Percentiles rank a stretch among this genome's conserved stretches.
Evolutionary conservation across 2,888 invertebrate species (phyloP).

Genomic region (Tiliacea citrago): DNA sequence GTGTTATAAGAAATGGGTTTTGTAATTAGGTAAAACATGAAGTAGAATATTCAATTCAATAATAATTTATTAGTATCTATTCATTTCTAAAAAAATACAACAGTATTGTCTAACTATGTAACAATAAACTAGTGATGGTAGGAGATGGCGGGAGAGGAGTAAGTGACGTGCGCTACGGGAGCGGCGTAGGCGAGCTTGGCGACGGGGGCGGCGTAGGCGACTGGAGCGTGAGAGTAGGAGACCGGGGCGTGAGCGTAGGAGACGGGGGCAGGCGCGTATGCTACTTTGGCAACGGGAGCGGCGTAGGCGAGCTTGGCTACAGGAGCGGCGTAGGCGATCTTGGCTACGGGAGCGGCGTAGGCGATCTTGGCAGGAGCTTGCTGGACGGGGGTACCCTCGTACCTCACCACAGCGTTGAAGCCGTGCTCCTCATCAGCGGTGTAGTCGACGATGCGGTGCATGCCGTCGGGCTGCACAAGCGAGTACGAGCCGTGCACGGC

Average conservation of each 20-base stretch:
- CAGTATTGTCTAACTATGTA: slow-evolving; percentile 32
- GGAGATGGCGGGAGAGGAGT: slow-evolving; percentile 82
- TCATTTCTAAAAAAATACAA: slow-evolving; percentile 39
- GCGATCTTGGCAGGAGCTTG: slow-evolving; percentile 63
- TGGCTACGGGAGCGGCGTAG: slow-evolving; percentile 65
- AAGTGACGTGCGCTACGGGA: slow-evolving; percentile 72
- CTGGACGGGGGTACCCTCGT: slow-evolving; percentile 81
- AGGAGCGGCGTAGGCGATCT: slow-evolving; percentile 63
- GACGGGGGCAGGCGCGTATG: slow-evolving; percentile 71
- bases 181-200: slow-evolving; percentile 72
- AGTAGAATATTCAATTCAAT: slow-evolving; percentile 24
- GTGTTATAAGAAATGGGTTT: not conserved
- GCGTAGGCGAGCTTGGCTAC: slow-evolving; percentile 76
- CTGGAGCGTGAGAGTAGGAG: slow-evolving; percentile 62
- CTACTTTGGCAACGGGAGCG: slow-evolving; percentile 69
- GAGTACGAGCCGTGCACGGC: slow-evolving; percentile 87
- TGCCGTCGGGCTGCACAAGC: slow-evolving; percentile 87
- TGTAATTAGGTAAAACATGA: not conserved
- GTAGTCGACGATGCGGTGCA: slow-evolving; percentile 87
- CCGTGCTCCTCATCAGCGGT: slow-evolving; percentile 84
- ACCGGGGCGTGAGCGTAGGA: slow-evolving; percentile 70
- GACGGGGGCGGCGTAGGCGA: slow-evolving; percentile 67
- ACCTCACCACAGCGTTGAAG: slow-evolving; percentile 87
- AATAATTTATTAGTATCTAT: slow-evolving; percentile 69
- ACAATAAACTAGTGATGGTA: slow-evolving; percentile 80